Conservation (phyloP, 2,113 vertebrate species). For the Carettochelys insculpta region DNA sequence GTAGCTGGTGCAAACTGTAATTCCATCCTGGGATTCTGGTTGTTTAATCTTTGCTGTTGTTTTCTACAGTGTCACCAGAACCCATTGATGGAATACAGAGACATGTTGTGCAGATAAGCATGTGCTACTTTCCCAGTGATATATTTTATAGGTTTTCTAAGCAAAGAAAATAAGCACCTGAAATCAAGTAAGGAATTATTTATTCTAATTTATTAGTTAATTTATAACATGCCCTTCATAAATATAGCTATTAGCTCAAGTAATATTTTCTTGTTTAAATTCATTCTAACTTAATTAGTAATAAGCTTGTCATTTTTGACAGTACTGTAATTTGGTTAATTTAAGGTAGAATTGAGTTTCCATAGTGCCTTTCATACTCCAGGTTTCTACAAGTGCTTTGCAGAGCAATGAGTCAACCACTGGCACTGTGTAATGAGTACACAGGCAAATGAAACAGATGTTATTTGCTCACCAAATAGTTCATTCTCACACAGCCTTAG, state of each 20-base stretch:
- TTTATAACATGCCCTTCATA: neutral
- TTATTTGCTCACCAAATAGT: neutral
- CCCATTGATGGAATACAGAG: constrained; percentile 19
- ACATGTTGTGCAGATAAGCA: neutral
- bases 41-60: constrained; percentile 31
- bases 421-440: neutral
- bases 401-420: neutral
- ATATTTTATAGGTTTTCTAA: constrained; percentile 20
- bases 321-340: neutral
- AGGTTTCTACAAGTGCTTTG: neutral
- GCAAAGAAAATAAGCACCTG: constrained; percentile 29
- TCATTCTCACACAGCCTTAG: neutral
- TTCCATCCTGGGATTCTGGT: constrained; percentile 14
- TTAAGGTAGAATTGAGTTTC: neutral
- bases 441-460: neutral
- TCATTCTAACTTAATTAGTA: neutral
- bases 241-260: constrained; percentile 15
- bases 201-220: constrained; percentile 1
- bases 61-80: constrained; percentile 38
- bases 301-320: neutral
- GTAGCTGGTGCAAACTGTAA: constrained; percentile 61
- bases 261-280: neutral
- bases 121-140: constrained; percentile 26
- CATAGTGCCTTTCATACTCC: neutral
- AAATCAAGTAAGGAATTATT: neutral